Evolutionary conservation across 2,113 vertebrate species (phyloP).

Genomic region (Pygoscelis antarcticus): DNA sequence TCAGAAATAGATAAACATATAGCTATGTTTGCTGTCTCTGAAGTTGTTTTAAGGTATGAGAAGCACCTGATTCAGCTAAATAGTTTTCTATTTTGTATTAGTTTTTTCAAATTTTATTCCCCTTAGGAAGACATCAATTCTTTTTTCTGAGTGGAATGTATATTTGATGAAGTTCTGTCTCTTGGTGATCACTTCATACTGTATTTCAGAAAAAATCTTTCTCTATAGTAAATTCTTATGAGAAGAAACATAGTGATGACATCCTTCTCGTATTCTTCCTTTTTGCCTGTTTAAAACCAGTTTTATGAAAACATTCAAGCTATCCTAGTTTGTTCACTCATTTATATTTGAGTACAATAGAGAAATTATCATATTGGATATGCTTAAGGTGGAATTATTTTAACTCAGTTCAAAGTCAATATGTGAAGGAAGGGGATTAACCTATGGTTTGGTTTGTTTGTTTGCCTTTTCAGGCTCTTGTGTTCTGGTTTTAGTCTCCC

Average conservation of each 20-base stretch:
- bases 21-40: not conserved
- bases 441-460: not conserved
- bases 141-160: not conserved
- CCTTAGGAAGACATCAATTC: not conserved
- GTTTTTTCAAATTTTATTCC: not conserved
- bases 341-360: not conserved
- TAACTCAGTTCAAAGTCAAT: not conserved
- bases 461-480: not conserved
- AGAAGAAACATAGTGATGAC: not conserved
- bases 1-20: not conserved
- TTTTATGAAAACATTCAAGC: not conserved
- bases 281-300: not conserved
- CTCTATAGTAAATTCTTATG: not conserved
- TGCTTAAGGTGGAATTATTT: not conserved
- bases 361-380: not conserved
- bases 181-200: not conserved
- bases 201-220: not conserved
- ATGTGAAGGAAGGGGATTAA: not conserved
- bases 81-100: not conserved
- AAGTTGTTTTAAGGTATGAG: not conserved
- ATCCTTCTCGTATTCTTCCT: not conserved
- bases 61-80: not conserved
- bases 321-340: not conserved
- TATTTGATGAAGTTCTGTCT: not conserved
- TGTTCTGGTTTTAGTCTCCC: not conserved